Conservation (phyloP, 2,888 invertebrate genomes). For the Oasisia sp. region DNA sequence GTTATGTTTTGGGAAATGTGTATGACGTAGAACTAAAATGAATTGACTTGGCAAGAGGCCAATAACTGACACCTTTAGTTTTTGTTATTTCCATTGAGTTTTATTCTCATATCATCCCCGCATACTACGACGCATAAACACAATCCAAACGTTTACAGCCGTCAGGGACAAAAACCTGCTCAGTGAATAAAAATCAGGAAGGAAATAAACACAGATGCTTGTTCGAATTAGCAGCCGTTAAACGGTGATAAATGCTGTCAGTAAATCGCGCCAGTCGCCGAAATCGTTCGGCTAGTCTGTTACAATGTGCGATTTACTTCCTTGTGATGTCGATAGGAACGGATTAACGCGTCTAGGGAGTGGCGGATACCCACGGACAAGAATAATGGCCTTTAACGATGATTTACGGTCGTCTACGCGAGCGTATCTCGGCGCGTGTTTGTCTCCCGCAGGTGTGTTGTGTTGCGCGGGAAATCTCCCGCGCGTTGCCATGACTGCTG, state of each 20-base stretch:
- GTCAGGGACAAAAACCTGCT: neutral
- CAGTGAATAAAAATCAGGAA: neutral
- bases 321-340: neutral
- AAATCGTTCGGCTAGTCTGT: neutral
- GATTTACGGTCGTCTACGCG: neutral
- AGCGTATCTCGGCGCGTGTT: neutral
- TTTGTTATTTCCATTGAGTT: neutral
- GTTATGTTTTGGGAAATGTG: too few species aligned
- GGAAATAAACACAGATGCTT: conserved; percentile 11
- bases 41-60: too few species aligned
- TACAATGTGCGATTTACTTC: neutral
- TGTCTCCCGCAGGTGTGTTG: neutral
- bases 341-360: neutral
- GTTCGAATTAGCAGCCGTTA: neutral
- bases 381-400: neutral
- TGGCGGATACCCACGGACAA: neutral
- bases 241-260: neutral
- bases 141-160: neutral
- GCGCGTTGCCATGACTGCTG: neutral
- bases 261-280: neutral
- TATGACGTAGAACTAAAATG: too few species aligned
- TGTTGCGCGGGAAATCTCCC: conserved; percentile 2
- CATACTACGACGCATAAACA: neutral
- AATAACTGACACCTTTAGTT: neutral
- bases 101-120: neutral